These are phyloP conservation scores for Chesias legatella DNA, from an alignment of 2,888 invertebrate species.

Conservation along the genomic window DNA sequence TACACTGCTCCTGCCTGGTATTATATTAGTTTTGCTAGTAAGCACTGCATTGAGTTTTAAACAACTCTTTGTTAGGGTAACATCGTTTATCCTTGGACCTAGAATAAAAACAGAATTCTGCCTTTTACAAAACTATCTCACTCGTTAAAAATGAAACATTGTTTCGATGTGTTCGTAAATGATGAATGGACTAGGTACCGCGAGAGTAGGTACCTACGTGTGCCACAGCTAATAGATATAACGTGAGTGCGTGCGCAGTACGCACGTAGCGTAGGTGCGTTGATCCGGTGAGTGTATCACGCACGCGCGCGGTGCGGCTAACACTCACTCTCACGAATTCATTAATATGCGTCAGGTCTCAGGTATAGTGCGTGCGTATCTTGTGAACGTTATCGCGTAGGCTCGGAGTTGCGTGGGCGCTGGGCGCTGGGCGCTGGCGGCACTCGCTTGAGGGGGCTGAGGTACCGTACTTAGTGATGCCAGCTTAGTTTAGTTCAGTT, in stretches of 20 bases:
- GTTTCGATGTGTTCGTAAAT: no score
- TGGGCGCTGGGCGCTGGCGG: slow-evolving; percentile 37
- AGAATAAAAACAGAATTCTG: no score
- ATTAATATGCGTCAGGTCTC: slow-evolving; percentile 55
- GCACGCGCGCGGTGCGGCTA: slow-evolving; percentile 24
- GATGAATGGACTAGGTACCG: no score
- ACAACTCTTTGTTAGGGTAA: no score
- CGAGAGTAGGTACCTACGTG: no score
- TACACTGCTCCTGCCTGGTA: no score
- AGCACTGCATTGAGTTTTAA: no score
- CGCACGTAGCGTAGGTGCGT: no score
- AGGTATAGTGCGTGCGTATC: slow-evolving; percentile 40
- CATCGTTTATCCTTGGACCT: no score
- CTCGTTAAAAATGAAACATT: no score
- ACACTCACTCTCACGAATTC: slow-evolving; percentile 30
- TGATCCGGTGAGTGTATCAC: slow-evolving; percentile 27
- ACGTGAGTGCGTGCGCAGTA: slow-evolving; percentile 15
- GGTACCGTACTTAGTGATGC: slow-evolving; percentile 23
- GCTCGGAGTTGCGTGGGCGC: slow-evolving; percentile 56
- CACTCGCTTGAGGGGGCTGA: slow-evolving; percentile 26
- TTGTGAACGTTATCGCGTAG: slow-evolving; percentile 53
- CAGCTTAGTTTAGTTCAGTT: slow-evolving; percentile 3
- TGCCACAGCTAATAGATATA: slow-evolving; percentile 7
- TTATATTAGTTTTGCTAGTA: no score
- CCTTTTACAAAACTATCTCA: no score